phyloP scores from a whole-genome alignment of 2,888 invertebrate species.

The Eupithecia inturbata region DNA sequence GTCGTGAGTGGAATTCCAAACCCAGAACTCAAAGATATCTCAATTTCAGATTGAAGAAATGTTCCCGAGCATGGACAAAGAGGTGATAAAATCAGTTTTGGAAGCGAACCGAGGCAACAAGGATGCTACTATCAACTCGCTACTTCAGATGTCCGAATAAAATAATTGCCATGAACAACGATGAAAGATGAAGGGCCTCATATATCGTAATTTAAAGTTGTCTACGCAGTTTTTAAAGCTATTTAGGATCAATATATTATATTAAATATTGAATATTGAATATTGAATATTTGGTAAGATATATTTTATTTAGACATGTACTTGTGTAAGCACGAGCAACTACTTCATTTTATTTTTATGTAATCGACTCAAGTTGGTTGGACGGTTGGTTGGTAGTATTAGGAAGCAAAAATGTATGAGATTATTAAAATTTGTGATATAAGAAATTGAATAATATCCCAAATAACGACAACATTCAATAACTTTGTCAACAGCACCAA shows the following conservation, averaged over 20 bases:
- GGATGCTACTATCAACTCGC: slow-evolving; percentile 94
- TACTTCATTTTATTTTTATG: background rate
- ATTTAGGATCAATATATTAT: slow-evolving; percentile 17
- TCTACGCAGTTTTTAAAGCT: slow-evolving; percentile 15
- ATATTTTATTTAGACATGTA: background rate
- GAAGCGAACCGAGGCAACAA: slow-evolving; percentile 96
- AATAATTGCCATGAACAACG: background rate
- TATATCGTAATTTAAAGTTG: background rate
- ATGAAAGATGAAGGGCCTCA: slow-evolving; percentile 2
- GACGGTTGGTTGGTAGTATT: background rate
- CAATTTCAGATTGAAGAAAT: slow-evolving; percentile 92
- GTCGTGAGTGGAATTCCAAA: too few relatives aligned
- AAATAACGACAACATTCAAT: too few relatives aligned
- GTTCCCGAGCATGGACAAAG: slow-evolving; percentile 97
- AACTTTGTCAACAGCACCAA: background rate
- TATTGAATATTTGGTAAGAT: slow-evolving; percentile 12
- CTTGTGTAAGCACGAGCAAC: background rate
- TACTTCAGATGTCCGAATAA: slow-evolving; percentile 92
- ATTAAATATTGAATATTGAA: too few relatives aligned
- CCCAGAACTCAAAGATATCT: background rate
- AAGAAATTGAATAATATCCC: too few relatives aligned
- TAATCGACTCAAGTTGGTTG: background rate
- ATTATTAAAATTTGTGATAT: background rate
- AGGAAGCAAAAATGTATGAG: background rate
- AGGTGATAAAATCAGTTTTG: slow-evolving; percentile 95